These are phyloP conservation scores for Balaeniceps rex DNA, from an alignment of 2,113 vertebrate genomes.

Conservation along the genomic window DNA sequence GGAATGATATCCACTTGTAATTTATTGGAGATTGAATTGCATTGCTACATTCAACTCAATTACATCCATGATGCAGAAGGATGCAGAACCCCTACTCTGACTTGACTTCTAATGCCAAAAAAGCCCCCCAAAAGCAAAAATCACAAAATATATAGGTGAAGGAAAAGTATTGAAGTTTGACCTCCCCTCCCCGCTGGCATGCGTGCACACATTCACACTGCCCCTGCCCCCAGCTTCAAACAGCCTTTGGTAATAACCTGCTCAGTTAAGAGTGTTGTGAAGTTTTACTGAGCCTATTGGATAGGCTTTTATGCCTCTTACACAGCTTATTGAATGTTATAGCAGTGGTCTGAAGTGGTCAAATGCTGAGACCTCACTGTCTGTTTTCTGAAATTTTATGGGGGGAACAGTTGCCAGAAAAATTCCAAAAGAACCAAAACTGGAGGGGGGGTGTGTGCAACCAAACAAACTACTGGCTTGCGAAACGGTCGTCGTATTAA, in stretches of 20 bases:
- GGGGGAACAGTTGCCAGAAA: background rate
- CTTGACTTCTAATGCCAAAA: background rate
- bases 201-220: accelerated
- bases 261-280: background rate
- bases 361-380: background rate
- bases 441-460: background rate
- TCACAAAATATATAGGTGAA: background rate
- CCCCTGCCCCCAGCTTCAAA: background rate
- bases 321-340: background rate
- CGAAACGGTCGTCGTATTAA: background rate
- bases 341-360: background rate
- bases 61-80: background rate
- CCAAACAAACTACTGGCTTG: background rate
- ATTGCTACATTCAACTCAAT: background rate
- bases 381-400: background rate
- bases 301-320: background rate
- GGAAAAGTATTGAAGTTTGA: background rate
- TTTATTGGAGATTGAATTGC: background rate
- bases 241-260: background rate
- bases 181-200: accelerated
- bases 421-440: background rate
- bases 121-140: accelerated
- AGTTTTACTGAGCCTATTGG: background rate
- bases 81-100: background rate
- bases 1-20: background rate